Percentiles rank a stretch among this genome's conserved stretches.
Evolutionary conservation across 1,140 invertebrate species (phyloP).

Genomic region (Apis florea): DNA sequence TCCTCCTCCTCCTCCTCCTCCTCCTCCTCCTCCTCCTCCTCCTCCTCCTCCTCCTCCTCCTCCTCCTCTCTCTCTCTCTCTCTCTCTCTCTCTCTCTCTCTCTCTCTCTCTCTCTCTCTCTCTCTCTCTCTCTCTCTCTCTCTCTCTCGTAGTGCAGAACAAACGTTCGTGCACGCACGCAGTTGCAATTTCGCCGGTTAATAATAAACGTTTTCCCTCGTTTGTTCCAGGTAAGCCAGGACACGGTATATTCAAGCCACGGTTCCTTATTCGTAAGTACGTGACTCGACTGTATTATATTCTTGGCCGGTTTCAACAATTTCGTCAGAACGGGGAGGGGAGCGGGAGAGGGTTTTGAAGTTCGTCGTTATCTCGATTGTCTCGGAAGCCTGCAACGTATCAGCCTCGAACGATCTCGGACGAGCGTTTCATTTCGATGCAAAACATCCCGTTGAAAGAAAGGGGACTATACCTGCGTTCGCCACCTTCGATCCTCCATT

Average conservation of each 20-base stretch:
- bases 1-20: not conserved
- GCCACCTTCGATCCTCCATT: no score
- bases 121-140: no score
- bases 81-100: no score
- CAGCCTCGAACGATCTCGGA: not conserved
- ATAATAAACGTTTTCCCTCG: conserved; percentile 22
- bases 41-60: no score
- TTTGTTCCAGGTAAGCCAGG: conserved; percentile 55
- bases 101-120: no score
- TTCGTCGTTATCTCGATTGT: not conserved
- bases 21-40: no score
- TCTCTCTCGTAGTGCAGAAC: no score
- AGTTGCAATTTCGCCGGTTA: conserved; percentile 1
- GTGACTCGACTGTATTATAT: conserved; percentile 5
- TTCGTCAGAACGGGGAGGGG: not conserved
- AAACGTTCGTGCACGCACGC: no score
- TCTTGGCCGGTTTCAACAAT: conserved; percentile 4
- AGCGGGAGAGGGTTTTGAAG: no score
- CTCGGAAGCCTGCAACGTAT: not conserved
- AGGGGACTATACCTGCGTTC: no score
- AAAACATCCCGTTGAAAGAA: no score
- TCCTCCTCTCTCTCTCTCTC: no score
- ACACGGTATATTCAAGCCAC: conserved; percentile 14
- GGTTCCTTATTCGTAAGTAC: conserved; percentile 44
- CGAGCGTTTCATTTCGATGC: not conserved